Percentiles rank a stretch among this genome's conserved stretches.
Evolutionary conservation across 2,888 invertebrate genomes (phyloP).

Genomic region (Nephrotoma appendiculata): DNA sequence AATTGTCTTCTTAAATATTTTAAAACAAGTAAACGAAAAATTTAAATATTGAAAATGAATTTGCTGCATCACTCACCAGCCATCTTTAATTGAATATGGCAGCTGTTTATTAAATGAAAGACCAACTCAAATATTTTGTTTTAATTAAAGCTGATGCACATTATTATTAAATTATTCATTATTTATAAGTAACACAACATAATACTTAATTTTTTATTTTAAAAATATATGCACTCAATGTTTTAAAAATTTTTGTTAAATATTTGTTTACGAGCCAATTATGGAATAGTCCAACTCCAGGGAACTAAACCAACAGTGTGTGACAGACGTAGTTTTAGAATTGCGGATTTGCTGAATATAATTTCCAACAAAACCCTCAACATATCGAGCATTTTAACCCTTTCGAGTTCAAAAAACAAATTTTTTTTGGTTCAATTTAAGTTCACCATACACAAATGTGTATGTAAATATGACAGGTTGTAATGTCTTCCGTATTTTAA

Average conservation of each 20-base stretch:
- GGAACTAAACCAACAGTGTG: not conserved
- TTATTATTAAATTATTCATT: not conserved
- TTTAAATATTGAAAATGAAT: not conserved
- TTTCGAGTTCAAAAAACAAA: too few relatives aligned
- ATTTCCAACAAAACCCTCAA: too few relatives aligned
- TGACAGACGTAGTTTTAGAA: not conserved
- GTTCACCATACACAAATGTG: too few relatives aligned
- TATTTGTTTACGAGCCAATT: not conserved
- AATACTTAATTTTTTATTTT: not conserved
- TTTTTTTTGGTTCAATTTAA: too few relatives aligned
- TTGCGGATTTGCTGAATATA: not conserved
- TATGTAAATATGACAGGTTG: too few relatives aligned
- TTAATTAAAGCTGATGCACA: not conserved
- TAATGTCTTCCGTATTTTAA: too few relatives aligned
- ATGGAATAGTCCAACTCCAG: too few relatives aligned
- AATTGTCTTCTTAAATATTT: not conserved
- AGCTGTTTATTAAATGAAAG: not conserved
- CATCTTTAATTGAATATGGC: constrained; percentile 32
- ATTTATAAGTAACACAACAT: not conserved
- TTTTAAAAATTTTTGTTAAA: not conserved
- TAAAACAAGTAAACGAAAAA: not conserved
- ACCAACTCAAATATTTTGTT: not conserved
- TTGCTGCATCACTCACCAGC: constrained; percentile 30
- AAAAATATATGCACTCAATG: not conserved
- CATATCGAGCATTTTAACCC: too few relatives aligned